These are phyloP conservation scores for Adelphocoris suturalis DNA, from an alignment of 2,888 invertebrate genomes.

Conservation along the genomic window DNA sequence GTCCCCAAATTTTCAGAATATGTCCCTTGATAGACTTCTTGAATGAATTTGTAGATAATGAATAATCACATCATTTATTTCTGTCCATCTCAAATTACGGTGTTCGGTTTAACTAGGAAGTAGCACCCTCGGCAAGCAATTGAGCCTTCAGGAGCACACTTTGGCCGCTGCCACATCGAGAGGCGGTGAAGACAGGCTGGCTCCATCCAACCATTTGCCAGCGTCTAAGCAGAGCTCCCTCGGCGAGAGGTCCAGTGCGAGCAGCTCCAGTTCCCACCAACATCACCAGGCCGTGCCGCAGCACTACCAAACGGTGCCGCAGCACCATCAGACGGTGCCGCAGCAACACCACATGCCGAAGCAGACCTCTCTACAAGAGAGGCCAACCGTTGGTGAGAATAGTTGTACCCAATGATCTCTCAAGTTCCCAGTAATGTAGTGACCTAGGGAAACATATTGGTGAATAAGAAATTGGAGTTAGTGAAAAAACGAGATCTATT, in stretches of 20 bases:
- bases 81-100: neutral
- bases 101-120: constrained; percentile 24
- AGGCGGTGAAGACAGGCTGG: constrained; percentile 47
- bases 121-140: constrained; percentile 62
- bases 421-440: no score
- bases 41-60: no score
- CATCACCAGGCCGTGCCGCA: constrained; percentile 11
- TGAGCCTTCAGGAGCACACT: constrained; percentile 67
- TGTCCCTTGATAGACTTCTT: no score
- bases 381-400: constrained; percentile 47
- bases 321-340: constrained; percentile 2
- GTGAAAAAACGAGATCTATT: no score
- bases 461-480: no score
- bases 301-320: neutral
- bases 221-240: constrained; percentile 62
- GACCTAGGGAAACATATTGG: no score
- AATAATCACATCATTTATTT: no score
- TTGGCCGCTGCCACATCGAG: constrained; percentile 58
- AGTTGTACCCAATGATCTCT: neutral
- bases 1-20: no score
- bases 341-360: constrained; percentile 54
- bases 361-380: constrained; percentile 62
- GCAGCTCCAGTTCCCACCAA: constrained; percentile 62
- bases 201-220: constrained; percentile 26
- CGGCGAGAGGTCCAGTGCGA: constrained; percentile 33